Conservation (phyloP, 2,888 invertebrate species). For the Oxycera nigricornis region DNA sequence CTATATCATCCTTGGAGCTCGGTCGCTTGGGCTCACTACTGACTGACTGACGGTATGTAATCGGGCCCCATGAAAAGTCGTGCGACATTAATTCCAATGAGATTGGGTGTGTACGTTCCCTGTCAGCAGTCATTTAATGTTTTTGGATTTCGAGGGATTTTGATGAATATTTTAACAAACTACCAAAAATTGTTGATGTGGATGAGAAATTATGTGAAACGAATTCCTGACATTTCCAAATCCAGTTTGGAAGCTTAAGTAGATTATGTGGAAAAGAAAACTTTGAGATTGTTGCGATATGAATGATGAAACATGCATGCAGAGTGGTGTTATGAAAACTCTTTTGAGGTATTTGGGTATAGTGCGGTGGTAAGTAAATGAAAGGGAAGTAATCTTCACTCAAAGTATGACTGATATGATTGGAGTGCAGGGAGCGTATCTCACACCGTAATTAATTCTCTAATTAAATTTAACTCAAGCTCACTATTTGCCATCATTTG, state of each 20-base stretch:
- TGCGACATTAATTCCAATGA: conserved; percentile 36
- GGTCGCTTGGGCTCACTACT: neutral
- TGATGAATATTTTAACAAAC: conserved; percentile 37
- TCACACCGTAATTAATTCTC: too few relatives aligned
- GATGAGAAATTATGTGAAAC: conserved; percentile 31
- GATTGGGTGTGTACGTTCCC: conserved; percentile 38
- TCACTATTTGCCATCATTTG: too few relatives aligned
- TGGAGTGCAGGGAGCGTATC: too few relatives aligned
- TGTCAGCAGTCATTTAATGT: conserved; percentile 37
- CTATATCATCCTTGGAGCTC: neutral
- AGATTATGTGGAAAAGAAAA: neutral
- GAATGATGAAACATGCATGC: too few relatives aligned
- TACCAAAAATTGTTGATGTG: conserved; percentile 27
- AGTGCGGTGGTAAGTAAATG: too few relatives aligned
- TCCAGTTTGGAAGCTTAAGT: neutral
- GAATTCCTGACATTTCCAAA: conserved; percentile 27
- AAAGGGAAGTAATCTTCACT: too few relatives aligned
- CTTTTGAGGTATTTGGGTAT: too few relatives aligned
- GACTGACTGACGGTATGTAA: neutral
- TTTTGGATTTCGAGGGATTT: conserved; percentile 8
- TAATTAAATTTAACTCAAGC: too few relatives aligned
- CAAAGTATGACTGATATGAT: too few relatives aligned
- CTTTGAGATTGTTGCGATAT: too few relatives aligned
- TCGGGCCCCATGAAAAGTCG: conserved; percentile 34
- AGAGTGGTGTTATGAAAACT: too few relatives aligned